These are phyloP conservation scores for Hydrolagus colliei DNA, from an alignment of 2,797 vertebrate species.

Conservation along the genomic window DNA sequence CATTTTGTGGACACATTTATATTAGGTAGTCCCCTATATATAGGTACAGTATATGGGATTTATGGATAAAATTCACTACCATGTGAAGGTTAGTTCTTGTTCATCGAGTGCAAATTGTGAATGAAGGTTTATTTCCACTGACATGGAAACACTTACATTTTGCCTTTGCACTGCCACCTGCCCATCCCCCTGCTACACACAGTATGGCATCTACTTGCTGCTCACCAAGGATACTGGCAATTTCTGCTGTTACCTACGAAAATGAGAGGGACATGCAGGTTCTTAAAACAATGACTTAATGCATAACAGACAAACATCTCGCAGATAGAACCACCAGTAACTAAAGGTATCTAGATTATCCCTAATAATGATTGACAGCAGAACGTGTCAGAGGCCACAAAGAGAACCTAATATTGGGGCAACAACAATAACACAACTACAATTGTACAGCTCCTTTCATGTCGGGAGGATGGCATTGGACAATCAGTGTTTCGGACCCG, in stretches of 20 bases:
- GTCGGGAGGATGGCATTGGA: too few relatives aligned
- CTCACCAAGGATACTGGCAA: slow-evolving; percentile 74
- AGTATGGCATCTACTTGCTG: slow-evolving; percentile 88
- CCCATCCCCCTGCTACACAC: slow-evolving; percentile 95
- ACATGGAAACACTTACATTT: slow-evolving; percentile 68
- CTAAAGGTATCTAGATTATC: neutral
- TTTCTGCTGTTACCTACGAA: slow-evolving; percentile 76
- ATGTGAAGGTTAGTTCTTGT: neutral
- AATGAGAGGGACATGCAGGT: neutral
- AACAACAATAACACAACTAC: too few relatives aligned
- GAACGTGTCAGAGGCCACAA: too few relatives aligned
- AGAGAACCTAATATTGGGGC: too few relatives aligned
- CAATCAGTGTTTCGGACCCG: too few relatives aligned
- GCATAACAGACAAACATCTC: neutral
- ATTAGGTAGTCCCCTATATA: too few relatives aligned
- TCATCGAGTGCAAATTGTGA: neutral
- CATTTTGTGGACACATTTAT: too few relatives aligned
- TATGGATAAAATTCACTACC: too few relatives aligned
- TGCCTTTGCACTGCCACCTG: slow-evolving; percentile 82
- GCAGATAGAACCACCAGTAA: neutral
- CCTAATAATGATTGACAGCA: too few relatives aligned
- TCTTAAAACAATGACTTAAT: neutral
- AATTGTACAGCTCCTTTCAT: too few relatives aligned
- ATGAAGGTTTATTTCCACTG: neutral
- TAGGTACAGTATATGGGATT: too few relatives aligned